Evolutionary conservation across 2,888 invertebrate species (phyloP), one percentile per base, ranked within the genome.

Genomic region (Cantharis rustica): DNA sequence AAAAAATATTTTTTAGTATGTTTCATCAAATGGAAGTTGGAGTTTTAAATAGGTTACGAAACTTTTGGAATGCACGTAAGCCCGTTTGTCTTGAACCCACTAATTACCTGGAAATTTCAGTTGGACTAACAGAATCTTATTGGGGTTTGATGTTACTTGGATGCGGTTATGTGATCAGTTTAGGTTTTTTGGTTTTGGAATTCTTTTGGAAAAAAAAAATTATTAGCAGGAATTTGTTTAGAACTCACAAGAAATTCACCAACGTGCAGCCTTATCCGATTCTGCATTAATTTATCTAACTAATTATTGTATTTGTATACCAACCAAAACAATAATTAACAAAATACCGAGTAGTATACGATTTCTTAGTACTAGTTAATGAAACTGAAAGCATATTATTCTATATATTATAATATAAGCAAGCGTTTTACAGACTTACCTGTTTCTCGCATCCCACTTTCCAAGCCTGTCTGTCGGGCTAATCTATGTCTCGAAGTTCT

Each of bases 21-120:
- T 89, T 92, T 13, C 90, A 90, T 81, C 89, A 91, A 79, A 88
- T 88, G 15, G 93, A 93, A 84, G 86, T 89, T 0, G 93, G 93
- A 0, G 83, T 93, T n/a, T 89, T 92, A 86, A 86, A 88, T 5
- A 90, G 92, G 71, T 89, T 93, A 70, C 88, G 89, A 77, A 88
- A 90, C 16, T 83, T 89, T 71, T 93, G 92, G 91, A 91, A 92
- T 83, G 90, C 90, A 23, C 87, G 89, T 0, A 91, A 90, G 82
- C 93, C 93, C 0, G 87, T 87, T 0, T 93, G 93, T 82, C 89
- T 91, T 2, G 87, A 87, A 63, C 88, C 88, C 0, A 89, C 89
- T 0, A 90, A 90, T 80, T 85, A 88, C 63, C 87, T 86, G 75
- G 82, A 89, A 5, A 89, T 90, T 78, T 86, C 90, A 79, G 93